Evolutionary conservation across 2,797 vertebrate species (phyloP).

Genomic region (Onychomys torridus): DNA sequence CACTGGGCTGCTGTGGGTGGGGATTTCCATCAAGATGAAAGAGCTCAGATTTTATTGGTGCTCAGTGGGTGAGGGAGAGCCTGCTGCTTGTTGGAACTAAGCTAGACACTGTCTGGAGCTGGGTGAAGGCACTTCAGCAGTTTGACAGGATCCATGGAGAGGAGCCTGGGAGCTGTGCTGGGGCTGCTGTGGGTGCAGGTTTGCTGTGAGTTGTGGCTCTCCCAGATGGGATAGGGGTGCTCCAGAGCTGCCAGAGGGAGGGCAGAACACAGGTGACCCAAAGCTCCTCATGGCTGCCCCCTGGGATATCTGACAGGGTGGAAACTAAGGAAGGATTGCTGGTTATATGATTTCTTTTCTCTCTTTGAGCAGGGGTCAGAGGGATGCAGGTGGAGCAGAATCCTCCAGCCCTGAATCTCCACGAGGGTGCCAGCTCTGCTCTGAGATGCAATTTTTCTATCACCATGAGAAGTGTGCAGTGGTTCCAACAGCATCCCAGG

Average conservation of each 20-base stretch:
- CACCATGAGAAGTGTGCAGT: fast-evolving
- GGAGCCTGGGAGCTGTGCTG: not conserved
- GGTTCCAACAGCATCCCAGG: constrained; percentile 55
- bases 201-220: constrained; percentile 54
- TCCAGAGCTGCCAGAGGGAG: no score
- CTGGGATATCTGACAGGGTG: not conserved
- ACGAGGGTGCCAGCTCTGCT: fast-evolving
- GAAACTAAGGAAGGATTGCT: no score
- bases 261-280: no score
- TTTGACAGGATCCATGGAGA: not conserved
- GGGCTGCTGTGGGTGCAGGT: constrained; percentile 46
- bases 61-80: no score
- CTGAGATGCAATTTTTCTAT: not conserved
- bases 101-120: not conserved
- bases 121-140: not conserved
- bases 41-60: not conserved
- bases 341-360: not conserved
- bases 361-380: not conserved
- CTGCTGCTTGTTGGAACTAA: not conserved
- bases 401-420: not conserved
- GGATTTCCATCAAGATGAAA: not conserved
- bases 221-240: not conserved
- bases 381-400: not conserved
- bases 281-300: not conserved
- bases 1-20: not conserved